Conservation (phyloP, 2,888 invertebrate species). For the Geophilus truncorum region DNA sequence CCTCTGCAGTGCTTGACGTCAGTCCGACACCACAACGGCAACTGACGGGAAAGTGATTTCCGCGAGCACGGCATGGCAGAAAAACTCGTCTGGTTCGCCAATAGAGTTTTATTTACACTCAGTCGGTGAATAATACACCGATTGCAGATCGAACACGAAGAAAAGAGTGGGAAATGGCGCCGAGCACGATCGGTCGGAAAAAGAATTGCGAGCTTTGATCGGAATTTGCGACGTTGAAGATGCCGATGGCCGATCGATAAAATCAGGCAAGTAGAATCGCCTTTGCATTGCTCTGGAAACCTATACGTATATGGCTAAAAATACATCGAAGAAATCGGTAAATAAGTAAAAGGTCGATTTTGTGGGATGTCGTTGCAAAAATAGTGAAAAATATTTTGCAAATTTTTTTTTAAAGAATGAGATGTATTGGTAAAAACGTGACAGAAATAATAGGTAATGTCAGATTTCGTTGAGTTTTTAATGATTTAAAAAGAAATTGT, state of each 20-base stretch:
- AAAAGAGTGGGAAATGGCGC: neutral
- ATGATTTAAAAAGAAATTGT: too few species aligned
- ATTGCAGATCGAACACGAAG: neutral
- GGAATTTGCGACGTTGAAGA: neutral
- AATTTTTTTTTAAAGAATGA: too few species aligned
- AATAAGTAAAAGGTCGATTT: neutral
- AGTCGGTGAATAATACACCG: neutral
- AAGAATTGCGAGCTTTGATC: neutral
- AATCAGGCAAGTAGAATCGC: neutral
- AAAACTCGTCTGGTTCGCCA: neutral
- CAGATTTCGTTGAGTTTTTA: too few species aligned
- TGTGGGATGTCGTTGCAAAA: neutral
- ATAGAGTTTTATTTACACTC: neutral
- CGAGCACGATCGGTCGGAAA: neutral
- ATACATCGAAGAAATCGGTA: neutral
- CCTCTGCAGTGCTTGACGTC: neutral
- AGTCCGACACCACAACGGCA: neutral
- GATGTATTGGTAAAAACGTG: too few species aligned
- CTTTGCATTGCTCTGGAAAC: neutral
- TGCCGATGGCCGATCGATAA: constrained; percentile 4
- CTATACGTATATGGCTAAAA: neutral
- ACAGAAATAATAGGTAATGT: too few species aligned
- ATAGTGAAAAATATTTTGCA: too few species aligned
- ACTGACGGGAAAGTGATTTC: neutral
- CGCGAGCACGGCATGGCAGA: neutral